Conservation (phyloP, 2,113 vertebrate species). For the Engystomops pustulosus region DNA sequence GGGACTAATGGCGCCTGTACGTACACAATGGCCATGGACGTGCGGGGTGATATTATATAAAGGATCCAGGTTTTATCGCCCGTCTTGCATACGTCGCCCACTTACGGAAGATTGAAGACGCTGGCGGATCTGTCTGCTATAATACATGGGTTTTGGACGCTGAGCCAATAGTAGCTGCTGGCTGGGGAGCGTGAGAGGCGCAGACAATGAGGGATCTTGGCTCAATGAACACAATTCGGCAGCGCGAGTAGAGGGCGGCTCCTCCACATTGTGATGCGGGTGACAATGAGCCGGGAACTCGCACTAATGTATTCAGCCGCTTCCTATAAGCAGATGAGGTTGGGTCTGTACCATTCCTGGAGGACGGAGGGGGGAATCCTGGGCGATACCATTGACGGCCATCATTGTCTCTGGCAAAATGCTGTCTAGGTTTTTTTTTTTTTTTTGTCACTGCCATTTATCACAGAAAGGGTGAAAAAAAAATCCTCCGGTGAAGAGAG, state of each 20-base stretch:
- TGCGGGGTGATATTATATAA: neutral
- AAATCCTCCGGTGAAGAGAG: neutral
- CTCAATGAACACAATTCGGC: neutral
- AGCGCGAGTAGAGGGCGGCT: slow-evolving; percentile 50
- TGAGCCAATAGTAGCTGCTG: neutral
- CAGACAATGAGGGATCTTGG: slow-evolving; percentile 28
- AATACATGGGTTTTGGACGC: neutral
- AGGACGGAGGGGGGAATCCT: slow-evolving; percentile 24
- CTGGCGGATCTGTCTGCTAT: slow-evolving; percentile 11
- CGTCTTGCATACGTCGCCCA: neutral
- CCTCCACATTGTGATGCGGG: slow-evolving; percentile 54
- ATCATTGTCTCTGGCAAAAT: slow-evolving; percentile 49
- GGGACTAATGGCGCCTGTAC: neutral
- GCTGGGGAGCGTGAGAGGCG: neutral
- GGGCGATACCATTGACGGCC: slow-evolving; percentile 44
- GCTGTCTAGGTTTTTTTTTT: slow-evolving; percentile 26
- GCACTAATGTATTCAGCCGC: slow-evolving; percentile 60
- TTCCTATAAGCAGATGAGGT: slow-evolving; percentile 61
- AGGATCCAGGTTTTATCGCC: neutral
- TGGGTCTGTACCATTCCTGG: slow-evolving; percentile 58
- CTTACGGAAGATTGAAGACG: slow-evolving; percentile 6
- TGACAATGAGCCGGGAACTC: slow-evolving; percentile 63
- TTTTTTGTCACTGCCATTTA: neutral
- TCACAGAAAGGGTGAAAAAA: neutral
- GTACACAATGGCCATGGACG: neutral